phyloP scores from a whole-genome alignment of 2,797 vertebrate species.

The Lithobates pipiens region DNA sequence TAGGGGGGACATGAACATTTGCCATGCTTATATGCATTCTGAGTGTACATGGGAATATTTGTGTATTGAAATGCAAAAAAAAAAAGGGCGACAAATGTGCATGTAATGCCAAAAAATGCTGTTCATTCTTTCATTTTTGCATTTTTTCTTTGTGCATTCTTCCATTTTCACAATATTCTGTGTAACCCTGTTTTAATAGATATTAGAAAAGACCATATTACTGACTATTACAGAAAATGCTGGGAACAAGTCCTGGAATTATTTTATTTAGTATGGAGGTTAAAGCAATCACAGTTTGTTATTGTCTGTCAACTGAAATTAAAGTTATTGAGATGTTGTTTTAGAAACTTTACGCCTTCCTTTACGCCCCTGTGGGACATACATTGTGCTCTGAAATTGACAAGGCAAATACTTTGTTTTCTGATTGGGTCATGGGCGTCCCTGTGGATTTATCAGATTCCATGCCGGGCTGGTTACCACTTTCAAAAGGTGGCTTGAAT shows the following conservation, averaged over 20 bases:
- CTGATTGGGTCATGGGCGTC: conserved; percentile 11
- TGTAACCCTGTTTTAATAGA: background rate
- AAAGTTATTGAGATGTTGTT: conserved; percentile 40
- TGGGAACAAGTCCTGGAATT: background rate
- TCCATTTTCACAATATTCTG: background rate
- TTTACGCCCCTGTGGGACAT: background rate
- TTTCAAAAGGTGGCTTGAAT: conserved; percentile 28
- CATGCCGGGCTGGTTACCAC: conserved; percentile 1
- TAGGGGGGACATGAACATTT: too few species aligned
- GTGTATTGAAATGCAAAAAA: background rate
- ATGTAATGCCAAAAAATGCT: too few species aligned
- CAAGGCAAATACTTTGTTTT: conserved; percentile 27
- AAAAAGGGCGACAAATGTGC: background rate
- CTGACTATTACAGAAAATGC: background rate
- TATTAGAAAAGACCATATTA: background rate
- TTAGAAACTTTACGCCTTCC: conserved; percentile 32
- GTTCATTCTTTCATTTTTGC: background rate
- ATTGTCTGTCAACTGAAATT: conserved; percentile 43
- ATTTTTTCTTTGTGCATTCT: too few species aligned
- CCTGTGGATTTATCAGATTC: conserved; percentile 30
- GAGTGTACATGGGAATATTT: background rate
- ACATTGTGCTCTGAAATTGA: conserved; percentile 36
- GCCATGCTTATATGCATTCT: too few species aligned
- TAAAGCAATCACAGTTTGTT: conserved; percentile 25
- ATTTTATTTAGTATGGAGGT: conserved; percentile 1